phyloP scores from a whole-genome alignment of 35 echinoderm and acorn worm genomes.

The Heliocidaris erythrogramma region DNA sequence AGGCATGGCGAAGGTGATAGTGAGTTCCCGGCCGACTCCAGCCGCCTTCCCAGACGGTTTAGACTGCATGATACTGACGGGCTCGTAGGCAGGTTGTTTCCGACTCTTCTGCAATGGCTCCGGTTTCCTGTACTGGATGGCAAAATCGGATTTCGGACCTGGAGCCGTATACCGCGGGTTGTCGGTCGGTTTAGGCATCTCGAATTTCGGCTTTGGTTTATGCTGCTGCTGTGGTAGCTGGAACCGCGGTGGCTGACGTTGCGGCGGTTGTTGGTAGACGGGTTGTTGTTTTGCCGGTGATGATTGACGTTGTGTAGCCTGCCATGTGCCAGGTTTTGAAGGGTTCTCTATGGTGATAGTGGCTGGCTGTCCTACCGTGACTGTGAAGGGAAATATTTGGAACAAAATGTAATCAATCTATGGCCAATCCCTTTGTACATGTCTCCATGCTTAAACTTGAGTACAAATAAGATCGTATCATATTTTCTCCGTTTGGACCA shows the following conservation, averaged over 20 bases:
- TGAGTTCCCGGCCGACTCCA: constrained; percentile 58
- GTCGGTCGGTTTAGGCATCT: constrained; percentile 40
- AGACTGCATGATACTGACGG: constrained; percentile 25
- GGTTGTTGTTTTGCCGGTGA: constrained; percentile 21
- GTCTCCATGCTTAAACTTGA: no score
- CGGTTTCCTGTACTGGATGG: background rate
- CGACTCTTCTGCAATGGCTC: background rate
- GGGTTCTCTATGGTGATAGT: background rate
- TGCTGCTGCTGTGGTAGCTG: constrained; percentile 30
- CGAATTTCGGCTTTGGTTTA: constrained; percentile 12
- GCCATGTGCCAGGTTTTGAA: background rate
- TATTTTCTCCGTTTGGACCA: no score
- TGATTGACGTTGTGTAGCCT: constrained; percentile 21
- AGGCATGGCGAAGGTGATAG: constrained; percentile 61
- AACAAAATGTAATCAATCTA: background rate
- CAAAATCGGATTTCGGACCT: constrained; percentile 3
- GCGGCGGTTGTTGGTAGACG: background rate
- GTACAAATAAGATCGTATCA: no score
- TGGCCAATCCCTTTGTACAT: no score
- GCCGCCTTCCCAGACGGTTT: background rate
- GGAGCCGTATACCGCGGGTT: constrained; percentile 1
- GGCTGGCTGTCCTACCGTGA: background rate
- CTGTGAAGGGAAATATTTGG: background rate
- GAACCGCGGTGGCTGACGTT: background rate
- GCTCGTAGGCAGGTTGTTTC: constrained; percentile 20